These are phyloP conservation scores for Vanacampus margaritifer DNA, from an alignment of 2,113 vertebrate species.

Conservation along the genomic window DNA sequence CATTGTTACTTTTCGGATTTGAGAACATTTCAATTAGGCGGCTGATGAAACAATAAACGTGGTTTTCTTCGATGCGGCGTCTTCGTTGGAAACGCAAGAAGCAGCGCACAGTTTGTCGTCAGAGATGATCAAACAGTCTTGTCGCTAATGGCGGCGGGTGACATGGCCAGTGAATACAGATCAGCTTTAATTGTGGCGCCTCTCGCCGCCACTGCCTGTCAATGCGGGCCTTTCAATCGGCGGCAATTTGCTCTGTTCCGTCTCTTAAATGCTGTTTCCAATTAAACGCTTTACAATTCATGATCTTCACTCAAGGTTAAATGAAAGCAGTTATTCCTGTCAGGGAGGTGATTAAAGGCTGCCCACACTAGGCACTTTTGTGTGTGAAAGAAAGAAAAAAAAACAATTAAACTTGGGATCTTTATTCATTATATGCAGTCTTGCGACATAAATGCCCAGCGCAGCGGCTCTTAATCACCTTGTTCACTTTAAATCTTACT, in stretches of 20 bases:
- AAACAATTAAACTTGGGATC: slow-evolving; percentile 96
- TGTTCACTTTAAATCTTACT: slow-evolving; percentile 95
- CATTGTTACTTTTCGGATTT: slow-evolving; percentile 69
- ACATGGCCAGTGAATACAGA: slow-evolving; percentile 96
- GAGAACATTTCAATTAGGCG: slow-evolving; percentile 77
- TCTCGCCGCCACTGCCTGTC: slow-evolving; percentile 99
- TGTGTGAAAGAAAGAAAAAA: slow-evolving; percentile 89
- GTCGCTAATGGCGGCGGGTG: slow-evolving; percentile 91
- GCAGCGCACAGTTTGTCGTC: slow-evolving; percentile 83
- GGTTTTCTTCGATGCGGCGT: slow-evolving; percentile 73
- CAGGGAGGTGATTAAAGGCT: slow-evolving; percentile 99
- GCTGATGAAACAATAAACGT: slow-evolving; percentile 62
- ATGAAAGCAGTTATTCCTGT: slow-evolving; percentile 99
- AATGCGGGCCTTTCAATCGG: slow-evolving; percentile 99
- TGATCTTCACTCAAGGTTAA: slow-evolving; percentile 99
- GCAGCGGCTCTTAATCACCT: slow-evolving; percentile 95
- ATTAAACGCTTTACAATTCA: slow-evolving; percentile 99
- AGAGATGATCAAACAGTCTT: slow-evolving; percentile 89
- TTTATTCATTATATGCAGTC: slow-evolving; percentile 97
- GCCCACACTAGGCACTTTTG: slow-evolving; percentile 97
- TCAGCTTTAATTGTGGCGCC: slow-evolving; percentile 98
- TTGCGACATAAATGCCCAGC: slow-evolving; percentile 95
- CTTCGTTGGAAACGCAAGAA: slow-evolving; percentile 93
- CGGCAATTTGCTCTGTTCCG: slow-evolving; percentile 99
- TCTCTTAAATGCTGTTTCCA: slow-evolving; percentile 99